Evolutionary conservation across 2,113 vertebrate genomes (phyloP).

Genomic region (Laterallus jamaicensis): DNA sequence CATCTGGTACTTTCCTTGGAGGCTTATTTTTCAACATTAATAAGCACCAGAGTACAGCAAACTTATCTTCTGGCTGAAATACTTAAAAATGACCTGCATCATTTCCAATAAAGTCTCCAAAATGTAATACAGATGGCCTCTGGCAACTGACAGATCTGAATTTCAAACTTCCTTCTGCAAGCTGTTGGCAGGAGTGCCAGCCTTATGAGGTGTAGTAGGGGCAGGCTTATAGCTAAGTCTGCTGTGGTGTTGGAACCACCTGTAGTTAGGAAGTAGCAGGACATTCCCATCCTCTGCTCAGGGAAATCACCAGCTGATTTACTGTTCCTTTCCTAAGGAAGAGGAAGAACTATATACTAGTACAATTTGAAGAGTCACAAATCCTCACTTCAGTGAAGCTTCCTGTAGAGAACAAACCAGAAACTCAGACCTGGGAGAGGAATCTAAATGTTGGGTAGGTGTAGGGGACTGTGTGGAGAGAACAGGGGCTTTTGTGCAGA

Average conservation of each 20-base stretch:
- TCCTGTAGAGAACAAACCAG: background rate
- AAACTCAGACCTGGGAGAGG: background rate
- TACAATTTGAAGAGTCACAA: background rate
- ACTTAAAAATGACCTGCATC: background rate
- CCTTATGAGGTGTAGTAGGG: accelerated
- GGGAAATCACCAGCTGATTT: background rate
- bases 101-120: background rate
- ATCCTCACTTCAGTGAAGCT: background rate
- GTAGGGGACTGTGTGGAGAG: background rate
- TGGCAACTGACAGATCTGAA: background rate
- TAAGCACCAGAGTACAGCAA: background rate
- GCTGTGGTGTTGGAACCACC: background rate
- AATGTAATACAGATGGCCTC: background rate
- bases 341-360: background rate
- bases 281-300: background rate
- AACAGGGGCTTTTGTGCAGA: background rate
- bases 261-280: background rate
- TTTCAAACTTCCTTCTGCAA: background rate
- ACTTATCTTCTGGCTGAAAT: conserved; percentile 20
- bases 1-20: conserved; percentile 1
- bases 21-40: conserved; percentile 49
- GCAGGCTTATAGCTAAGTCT: background rate
- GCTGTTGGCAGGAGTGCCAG: background rate
- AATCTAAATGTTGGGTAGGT: no score
- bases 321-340: background rate